Evolutionary conservation across 2,888 invertebrate species (phyloP).

Genomic region (Idaea dimidiata): DNA sequence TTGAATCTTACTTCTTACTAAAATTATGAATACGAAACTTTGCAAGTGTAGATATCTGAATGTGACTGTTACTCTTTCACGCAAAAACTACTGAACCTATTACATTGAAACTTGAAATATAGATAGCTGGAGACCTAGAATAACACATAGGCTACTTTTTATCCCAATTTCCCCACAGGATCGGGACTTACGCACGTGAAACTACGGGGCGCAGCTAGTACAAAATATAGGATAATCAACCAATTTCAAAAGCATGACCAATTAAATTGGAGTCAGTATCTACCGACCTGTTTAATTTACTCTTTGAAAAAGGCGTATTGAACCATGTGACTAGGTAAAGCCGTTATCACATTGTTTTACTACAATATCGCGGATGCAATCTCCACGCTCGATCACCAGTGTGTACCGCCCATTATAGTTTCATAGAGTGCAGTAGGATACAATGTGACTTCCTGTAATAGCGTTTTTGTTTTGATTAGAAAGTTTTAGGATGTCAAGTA

Average conservation of each 20-base stretch:
- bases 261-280: not conserved
- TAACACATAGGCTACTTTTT: no score
- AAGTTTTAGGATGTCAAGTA: not conserved
- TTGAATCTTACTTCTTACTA: no score
- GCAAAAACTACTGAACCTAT: no score
- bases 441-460: not conserved
- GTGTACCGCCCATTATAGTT: slow-evolving; percentile 46
- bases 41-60: no score
- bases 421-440: not conserved
- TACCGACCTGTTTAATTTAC: not conserved
- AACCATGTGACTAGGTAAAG: slow-evolving; percentile 35
- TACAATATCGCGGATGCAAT: slow-evolving; percentile 59
- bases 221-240: no score
- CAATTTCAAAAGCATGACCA: not conserved
- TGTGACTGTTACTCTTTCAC: no score
- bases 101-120: no score
- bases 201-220: no score
- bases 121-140: no score
- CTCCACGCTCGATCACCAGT: slow-evolving; percentile 58
- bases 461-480: not conserved
- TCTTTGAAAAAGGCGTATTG: slow-evolving; percentile 26
- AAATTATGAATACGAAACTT: no score
- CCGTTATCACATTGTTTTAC: slow-evolving; percentile 58
- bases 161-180: no score
- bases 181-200: no score